Evolutionary conservation across 2,113 vertebrate species (phyloP).

Genomic region (Clarias magur): DNA sequence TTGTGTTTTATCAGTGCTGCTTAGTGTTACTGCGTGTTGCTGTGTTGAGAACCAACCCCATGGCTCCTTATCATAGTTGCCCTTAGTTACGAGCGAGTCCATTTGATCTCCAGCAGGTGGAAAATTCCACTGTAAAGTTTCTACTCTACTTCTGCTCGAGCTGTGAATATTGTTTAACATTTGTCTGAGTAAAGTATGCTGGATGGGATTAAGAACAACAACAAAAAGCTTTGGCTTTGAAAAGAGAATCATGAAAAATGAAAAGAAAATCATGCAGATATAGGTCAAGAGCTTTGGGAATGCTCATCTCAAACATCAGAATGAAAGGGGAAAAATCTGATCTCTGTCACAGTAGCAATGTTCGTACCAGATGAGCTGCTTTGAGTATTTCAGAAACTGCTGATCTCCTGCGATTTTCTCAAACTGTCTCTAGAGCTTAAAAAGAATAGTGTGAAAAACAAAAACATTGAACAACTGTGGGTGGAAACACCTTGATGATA

Average conservation of each 20-base stretch:
- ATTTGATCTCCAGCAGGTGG: slow-evolving; percentile 24
- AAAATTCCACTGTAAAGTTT: slow-evolving; percentile 22
- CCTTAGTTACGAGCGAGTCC: slow-evolving; percentile 30
- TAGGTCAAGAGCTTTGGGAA: not conserved
- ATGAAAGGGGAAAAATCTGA: too few relatives aligned
- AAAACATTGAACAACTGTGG: not conserved
- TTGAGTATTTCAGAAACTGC: too few relatives aligned
- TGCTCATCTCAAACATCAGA: too few relatives aligned
- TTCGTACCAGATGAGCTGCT: too few relatives aligned
- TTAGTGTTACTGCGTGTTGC: slow-evolving; percentile 6
- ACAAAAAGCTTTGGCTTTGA: not conserved
- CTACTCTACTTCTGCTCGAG: slow-evolving; percentile 5
- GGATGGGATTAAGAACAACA: not conserved
- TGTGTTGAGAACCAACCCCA: slow-evolving; percentile 6
- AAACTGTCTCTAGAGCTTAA: too few relatives aligned
- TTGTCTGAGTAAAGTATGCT: not conserved
- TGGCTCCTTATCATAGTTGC: slow-evolving; percentile 10
- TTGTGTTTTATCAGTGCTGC: slow-evolving; percentile 16
- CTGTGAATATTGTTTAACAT: not conserved
- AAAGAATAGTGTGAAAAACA: not conserved
- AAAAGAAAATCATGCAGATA: not conserved
- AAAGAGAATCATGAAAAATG: not conserved
- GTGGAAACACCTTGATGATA: not conserved
- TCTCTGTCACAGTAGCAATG: too few relatives aligned
- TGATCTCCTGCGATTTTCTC: too few relatives aligned